A percentile compares a stretch with the other conserved stretches of the same genome.
Evolutionary conservation across 92 coral and sea anemone species (phyloP).

Genomic region (Montipora capitata): DNA sequence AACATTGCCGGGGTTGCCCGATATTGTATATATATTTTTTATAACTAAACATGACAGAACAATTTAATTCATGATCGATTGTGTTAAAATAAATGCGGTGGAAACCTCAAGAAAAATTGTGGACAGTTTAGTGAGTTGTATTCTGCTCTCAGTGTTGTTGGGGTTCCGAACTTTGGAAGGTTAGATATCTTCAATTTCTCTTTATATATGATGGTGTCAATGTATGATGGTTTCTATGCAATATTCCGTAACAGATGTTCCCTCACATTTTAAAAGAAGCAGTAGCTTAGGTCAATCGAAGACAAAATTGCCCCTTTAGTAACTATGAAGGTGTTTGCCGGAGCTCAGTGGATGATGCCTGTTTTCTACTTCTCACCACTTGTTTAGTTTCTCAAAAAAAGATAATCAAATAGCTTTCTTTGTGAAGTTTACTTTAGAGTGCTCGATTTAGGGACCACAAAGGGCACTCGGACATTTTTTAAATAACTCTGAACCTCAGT

Average conservation of each 20-base stretch:
- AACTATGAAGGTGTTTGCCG: no score
- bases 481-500: slow-evolving; percentile 6
- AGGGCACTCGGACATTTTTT: slow-evolving; percentile 33
- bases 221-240: not conserved
- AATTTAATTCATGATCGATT: slow-evolving; percentile 27
- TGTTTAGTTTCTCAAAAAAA: not conserved
- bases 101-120: not conserved
- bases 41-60: slow-evolving; percentile 41
- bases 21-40: slow-evolving; percentile 39
- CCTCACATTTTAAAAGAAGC: not conserved
- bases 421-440: not conserved
- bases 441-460: not conserved
- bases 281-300: slow-evolving; percentile 1
- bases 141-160: not conserved
- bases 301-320: not conserved
- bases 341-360: not conserved
- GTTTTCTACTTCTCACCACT: not conserved
- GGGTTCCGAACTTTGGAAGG: not conserved
- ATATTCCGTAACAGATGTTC: slow-evolving; percentile 21
- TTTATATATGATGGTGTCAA: not conserved
- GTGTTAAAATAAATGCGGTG: slow-evolving; percentile 14
- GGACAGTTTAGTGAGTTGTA: slow-evolving; percentile 6
- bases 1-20: slow-evolving; percentile 48
- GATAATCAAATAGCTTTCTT: not conserved
- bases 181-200: not conserved